Conservation (phyloP, 2,888 invertebrate genomes). For the Eupsilia transversa region DNA sequence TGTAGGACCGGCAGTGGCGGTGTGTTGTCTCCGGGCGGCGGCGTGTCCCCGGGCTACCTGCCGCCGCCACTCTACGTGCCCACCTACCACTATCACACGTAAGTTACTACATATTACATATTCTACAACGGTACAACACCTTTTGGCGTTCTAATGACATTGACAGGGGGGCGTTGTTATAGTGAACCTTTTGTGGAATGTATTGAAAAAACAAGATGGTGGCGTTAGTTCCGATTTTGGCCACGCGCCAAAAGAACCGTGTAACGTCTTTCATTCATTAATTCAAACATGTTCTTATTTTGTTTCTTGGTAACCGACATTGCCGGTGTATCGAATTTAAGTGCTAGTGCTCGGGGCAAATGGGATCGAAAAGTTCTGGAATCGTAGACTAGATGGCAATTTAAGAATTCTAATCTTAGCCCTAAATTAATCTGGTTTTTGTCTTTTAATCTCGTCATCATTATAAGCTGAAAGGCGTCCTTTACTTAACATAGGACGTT, state of each 20-base stretch:
- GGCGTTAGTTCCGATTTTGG: too few relatives aligned
- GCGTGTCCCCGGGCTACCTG: constrained; percentile 87
- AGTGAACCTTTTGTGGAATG: background rate
- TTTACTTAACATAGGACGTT: too few relatives aligned
- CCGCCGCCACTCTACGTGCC: constrained; percentile 88
- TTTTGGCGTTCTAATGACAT: background rate
- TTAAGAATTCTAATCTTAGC: too few relatives aligned
- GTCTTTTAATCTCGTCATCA: background rate
- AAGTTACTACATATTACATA: constrained; percentile 65
- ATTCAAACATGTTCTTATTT: too few relatives aligned
- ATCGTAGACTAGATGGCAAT: too few relatives aligned
- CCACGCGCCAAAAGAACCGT: background rate
- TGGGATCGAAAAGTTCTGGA: too few relatives aligned
- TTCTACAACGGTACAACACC: background rate
- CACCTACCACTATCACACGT: constrained; percentile 89
- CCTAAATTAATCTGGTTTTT: background rate
- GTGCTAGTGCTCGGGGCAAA: too few relatives aligned
- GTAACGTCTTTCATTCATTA: too few relatives aligned
- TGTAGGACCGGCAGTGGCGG: constrained; percentile 83
- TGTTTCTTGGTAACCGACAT: too few relatives aligned
- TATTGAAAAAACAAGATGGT: background rate
- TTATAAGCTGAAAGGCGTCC: background rate
- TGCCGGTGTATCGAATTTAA: too few relatives aligned
- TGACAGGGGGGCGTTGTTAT: background rate
- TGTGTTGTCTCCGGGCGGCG: constrained; percentile 86